Conservation (phyloP, 2,797 vertebrate genomes). For the Dromococcyx pavoninus region DNA sequence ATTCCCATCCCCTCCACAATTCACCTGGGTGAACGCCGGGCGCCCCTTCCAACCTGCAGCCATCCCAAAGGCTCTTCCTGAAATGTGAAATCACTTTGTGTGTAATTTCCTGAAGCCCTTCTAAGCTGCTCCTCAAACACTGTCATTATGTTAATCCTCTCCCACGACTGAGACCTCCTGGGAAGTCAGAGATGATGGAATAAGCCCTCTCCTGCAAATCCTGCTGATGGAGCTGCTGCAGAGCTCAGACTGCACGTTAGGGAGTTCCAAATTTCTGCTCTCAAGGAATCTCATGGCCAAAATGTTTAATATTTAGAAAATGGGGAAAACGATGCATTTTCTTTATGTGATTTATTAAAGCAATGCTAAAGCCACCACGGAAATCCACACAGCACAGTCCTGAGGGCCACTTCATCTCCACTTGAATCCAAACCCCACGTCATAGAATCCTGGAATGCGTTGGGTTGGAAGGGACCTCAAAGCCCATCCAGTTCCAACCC, state of each 20-base stretch:
- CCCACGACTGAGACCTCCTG: not conserved
- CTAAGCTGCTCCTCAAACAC: not conserved
- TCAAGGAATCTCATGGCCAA: not conserved
- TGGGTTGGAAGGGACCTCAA: no score
- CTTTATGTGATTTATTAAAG: not conserved
- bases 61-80: not conserved
- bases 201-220: not conserved
- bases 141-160: not conserved
- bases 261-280: not conserved
- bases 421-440: not conserved
- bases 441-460: no score
- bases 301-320: not conserved
- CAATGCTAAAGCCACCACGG: no score
- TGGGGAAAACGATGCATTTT: not conserved
- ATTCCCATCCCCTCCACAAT: not conserved
- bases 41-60: not conserved
- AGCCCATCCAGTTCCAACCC: no score
- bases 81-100: not conserved
- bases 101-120: not conserved
- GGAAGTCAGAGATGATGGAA: not conserved
- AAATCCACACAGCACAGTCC: no score
- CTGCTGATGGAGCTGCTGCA: not conserved
- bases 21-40: not conserved
- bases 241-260: not conserved
- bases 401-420: no score